Conservation (phyloP, 2,888 invertebrate genomes). For the Mellilla xanthometata region DNA sequence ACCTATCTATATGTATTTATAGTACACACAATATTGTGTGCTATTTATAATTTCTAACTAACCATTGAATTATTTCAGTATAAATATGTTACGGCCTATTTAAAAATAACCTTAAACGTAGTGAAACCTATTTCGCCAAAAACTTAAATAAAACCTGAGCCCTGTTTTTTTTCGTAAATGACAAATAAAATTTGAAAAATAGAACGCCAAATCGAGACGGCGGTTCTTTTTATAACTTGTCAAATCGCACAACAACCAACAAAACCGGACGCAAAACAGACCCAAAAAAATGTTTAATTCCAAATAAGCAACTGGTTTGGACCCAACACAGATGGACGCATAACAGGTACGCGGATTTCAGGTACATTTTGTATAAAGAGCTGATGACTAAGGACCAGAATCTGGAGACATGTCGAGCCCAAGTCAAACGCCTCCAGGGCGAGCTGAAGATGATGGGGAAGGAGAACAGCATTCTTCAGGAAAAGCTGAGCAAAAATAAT, state of each 20-base stretch:
- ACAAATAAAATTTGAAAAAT: constrained; percentile 17
- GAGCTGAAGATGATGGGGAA: constrained; percentile 84
- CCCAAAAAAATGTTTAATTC: constrained; percentile 8
- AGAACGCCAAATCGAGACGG: constrained; percentile 15
- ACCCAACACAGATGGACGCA: no score
- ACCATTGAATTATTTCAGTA: no score
- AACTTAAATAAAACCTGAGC: no score
- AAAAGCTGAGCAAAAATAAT: constrained; percentile 71
- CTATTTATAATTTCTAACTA: no score
- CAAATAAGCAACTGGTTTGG: neutral
- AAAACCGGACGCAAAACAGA: neutral
- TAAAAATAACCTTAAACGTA: no score
- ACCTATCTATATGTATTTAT: no score
- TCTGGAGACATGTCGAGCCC: constrained; percentile 83
- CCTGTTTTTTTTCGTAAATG: neutral
- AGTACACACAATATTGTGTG: no score
- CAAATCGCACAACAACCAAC: neutral
- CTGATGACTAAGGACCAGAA: constrained; percentile 84
- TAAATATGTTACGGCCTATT: no score
- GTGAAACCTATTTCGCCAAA: no score
- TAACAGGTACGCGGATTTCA: no score
- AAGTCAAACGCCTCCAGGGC: constrained; percentile 83
- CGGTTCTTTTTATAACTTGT: constrained; percentile 1
- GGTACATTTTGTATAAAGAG: constrained; percentile 85
- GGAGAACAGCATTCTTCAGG: constrained; percentile 82